Percentiles rank a stretch among this genome's conserved stretches.
phyloP scores from a whole-genome alignment of 2,888 invertebrate genomes.

The Nephrotoma flavescens region DNA sequence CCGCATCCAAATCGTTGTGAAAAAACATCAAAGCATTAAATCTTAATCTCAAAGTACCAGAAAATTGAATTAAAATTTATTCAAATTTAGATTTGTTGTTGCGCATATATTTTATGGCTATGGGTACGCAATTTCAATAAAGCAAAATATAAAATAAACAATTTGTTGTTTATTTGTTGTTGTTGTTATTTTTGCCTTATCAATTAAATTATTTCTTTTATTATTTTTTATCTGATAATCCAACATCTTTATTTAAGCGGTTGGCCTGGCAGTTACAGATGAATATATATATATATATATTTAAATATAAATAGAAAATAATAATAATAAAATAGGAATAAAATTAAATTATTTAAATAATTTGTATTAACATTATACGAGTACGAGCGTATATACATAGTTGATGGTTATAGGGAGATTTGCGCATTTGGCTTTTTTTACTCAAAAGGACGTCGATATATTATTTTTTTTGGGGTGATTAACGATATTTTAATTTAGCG shows the following conservation, averaged over 20 bases:
- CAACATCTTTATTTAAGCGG: neutral
- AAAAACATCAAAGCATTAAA: neutral
- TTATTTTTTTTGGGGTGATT: neutral
- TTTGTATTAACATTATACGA: neutral
- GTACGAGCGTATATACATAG: no score
- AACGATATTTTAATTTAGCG: neutral
- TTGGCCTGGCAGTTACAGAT: neutral
- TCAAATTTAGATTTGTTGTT: neutral
- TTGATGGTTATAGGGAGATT: neutral
- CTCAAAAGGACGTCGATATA: neutral
- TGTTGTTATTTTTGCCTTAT: neutral
- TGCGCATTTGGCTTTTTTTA: neutral
- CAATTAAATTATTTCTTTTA: neutral
- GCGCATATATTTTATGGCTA: neutral
- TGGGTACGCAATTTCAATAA: neutral
- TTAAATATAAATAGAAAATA: neutral
- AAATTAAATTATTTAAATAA: neutral
- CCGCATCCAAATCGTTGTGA: neutral
- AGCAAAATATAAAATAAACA: neutral
- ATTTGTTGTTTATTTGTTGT: neutral
- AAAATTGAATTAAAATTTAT: neutral
- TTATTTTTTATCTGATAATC: neutral
- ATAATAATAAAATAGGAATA: neutral
- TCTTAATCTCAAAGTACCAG: neutral
- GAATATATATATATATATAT: neutral